A percentile compares a stretch with the other conserved stretches of the same genome.
Conservation (phyloP, 2,797 vertebrate species). For the Parotocinclus haroldoi region DNA sequence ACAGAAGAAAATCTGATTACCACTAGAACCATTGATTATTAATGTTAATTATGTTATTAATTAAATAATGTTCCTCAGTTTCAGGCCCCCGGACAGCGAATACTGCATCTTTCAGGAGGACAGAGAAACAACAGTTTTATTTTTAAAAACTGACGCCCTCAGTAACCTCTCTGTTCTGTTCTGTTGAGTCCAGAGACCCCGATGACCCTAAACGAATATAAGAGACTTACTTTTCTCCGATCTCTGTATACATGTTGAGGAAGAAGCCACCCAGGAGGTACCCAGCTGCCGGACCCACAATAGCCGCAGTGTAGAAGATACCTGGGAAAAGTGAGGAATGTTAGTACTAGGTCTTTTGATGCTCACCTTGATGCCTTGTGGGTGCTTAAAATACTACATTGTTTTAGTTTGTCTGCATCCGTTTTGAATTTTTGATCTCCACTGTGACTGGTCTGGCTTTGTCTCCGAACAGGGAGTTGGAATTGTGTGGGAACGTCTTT, state of each 20-base stretch:
- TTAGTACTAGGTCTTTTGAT: slow-evolving; percentile 7
- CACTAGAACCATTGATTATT: too few species aligned
- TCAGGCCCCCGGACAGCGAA: too few species aligned
- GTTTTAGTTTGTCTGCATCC: slow-evolving; percentile 27
- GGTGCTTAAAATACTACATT: slow-evolving; percentile 22
- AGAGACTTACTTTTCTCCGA: slow-evolving; percentile 78
- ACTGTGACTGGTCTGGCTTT: slow-evolving; percentile 13
- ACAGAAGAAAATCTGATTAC: too few species aligned
- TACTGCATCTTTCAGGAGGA: too few species aligned
- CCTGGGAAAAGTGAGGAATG: slow-evolving; percentile 62
- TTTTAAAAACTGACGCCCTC: neutral
- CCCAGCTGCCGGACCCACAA: slow-evolving; percentile 90
- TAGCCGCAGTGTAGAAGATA: slow-evolving; percentile 92
- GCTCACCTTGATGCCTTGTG: neutral
- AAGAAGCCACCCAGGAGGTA: slow-evolving; percentile 92
- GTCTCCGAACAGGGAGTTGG: slow-evolving; percentile 20
- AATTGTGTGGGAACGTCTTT: slow-evolving; percentile 46
- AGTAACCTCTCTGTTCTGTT: neutral
- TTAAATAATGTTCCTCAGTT: too few species aligned
- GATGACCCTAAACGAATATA: neutral
- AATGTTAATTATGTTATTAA: too few species aligned
- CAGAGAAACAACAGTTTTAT: too few species aligned
- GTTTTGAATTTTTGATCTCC: slow-evolving; percentile 37
- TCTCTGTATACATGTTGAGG: slow-evolving; percentile 88
- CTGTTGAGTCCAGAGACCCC: neutral